Evolutionary conservation across 2,888 invertebrate species (phyloP), one percentile per base, ranked within the genome.

Genomic region (Nasonia oneida): DNA sequence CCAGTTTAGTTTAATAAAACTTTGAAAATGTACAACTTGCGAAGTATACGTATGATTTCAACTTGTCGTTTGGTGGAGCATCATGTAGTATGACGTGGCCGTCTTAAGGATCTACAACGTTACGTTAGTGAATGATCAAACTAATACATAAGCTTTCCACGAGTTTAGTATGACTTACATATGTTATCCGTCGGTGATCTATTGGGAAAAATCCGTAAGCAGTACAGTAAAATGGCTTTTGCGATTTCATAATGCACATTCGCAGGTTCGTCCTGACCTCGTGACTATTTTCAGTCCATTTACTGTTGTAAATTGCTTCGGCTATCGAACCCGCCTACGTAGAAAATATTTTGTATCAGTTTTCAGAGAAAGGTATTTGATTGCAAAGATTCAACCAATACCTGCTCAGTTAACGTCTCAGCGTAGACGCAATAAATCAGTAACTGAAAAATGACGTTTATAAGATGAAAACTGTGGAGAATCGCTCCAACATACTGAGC

Each of bases 151-250:
- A 4, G 4, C 15, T 18, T 57, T 18, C 4, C 57, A 57, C 15
- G 57, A 18, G n/a, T 57, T 4, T 57, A 15, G 1, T 4, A 4
- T n/a, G 39, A 78, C 64, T 78, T 78, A 79, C 79, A 12, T 6
- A 2, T 47, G 78, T 78, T 67, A 78, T 78, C 6, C 78, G 39
- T 8, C 67, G 15, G 14, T 78, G 67, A 47, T 29, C 67, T 29
- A 78, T 78, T 18, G 78, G n/a, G 47, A 78, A 78, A 47, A 78
- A 78, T 75, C 81, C 81, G 42, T 33, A 75, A 29, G 71, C 81
- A 8, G 74, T 75, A 23, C 61, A 75, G 15, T 64, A 75, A 47
- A 75, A 75, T n/a, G 81, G 81, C 15, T 75, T 81, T 33, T 81
- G 81, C 1, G 81, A 81, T 33, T 64, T 61, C 74, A 81, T 75